Base-by-base conservation (phyloP, 2,797 vertebrate species). In the Pogonophryne albipinna region DNA sequence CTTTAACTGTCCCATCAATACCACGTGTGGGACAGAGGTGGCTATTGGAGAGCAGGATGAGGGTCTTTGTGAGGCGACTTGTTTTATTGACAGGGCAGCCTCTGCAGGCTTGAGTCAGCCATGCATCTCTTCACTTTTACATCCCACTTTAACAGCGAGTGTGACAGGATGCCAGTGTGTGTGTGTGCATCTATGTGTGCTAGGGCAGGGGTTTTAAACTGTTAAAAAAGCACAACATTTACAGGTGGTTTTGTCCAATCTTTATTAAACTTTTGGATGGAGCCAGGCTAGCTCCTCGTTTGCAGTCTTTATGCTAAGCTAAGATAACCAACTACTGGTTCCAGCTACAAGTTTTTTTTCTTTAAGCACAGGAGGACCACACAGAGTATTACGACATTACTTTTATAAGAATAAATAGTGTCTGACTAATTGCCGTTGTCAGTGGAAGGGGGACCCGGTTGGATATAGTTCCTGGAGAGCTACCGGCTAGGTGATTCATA, bases 1-100 rank as follows among this genome's bases (percentile, higher is more conserved):
- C 78, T 91, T 89, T 90, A 86, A 93, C 87, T 74, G 87, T 79
- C 69, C 73, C 87, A 92, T 94, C 79, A 60, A 89, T 92, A 85
- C 42, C 42, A 41, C 17, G 50, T 47, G 66, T 77, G 85, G 57
- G 51, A 81, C 82, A 56, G 61, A 65, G 76, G 75, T 55, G 60
- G 74, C 74, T 65, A 23, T 71, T 74, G 67, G 52, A 67, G 63
- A 79, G 62, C 0, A 41, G 63, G 51, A 79, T 80, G 78, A 70
- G 76, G 41, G 62, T 81, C 60, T 69, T 67, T 73, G 67, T 71
- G 57, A 71, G 76, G 65, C 6, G 1, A 83, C 73, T 73, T 5
- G 34, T 86, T 77, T 85, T 88, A 66, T 66, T 87, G 79, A 69
- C 80, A 78, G 68, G 45, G 41, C 14, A 70, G 45, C 38, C 42